A percentile compares a stretch with the other conserved stretches of the same genome.
Conservation (phyloP, 1,140 invertebrate species). For the Odontomachus brunneus region DNA sequence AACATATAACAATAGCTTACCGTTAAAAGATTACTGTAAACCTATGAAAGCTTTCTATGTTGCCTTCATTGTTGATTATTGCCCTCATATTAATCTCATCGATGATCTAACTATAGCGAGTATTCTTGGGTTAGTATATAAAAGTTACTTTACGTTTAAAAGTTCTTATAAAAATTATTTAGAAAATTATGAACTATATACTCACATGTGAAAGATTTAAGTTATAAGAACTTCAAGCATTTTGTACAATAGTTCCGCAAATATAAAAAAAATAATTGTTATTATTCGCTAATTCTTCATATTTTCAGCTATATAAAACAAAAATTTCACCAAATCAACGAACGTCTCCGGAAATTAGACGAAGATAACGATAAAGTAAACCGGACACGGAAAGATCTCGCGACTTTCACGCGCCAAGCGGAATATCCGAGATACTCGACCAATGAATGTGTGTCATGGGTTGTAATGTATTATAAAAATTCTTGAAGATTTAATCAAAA, state of each 20-base stretch:
- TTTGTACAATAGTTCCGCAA: no score
- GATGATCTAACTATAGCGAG: not conserved
- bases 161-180: not conserved
- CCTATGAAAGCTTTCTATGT: not conserved
- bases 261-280: no score
- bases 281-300: not conserved
- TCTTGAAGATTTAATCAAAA: not conserved
- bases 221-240: no score
- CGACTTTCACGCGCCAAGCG: not conserved
- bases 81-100: not conserved
- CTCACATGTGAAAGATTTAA: not conserved
- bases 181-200: not conserved
- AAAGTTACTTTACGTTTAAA: not conserved
- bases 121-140: slow-evolving; percentile 24
- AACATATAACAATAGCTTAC: not conserved
- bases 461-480: slow-evolving; percentile 18
- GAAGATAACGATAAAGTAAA: not conserved
- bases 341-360: not conserved
- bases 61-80: no score
- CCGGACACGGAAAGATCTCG: not conserved
- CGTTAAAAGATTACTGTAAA: not conserved
- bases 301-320: slow-evolving; percentile 6
- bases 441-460: not conserved
- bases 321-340: slow-evolving; percentile 27
- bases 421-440: not conserved